Conservation (phyloP, 2,113 vertebrate genomes). For the Anser brachyrhynchus region DNA sequence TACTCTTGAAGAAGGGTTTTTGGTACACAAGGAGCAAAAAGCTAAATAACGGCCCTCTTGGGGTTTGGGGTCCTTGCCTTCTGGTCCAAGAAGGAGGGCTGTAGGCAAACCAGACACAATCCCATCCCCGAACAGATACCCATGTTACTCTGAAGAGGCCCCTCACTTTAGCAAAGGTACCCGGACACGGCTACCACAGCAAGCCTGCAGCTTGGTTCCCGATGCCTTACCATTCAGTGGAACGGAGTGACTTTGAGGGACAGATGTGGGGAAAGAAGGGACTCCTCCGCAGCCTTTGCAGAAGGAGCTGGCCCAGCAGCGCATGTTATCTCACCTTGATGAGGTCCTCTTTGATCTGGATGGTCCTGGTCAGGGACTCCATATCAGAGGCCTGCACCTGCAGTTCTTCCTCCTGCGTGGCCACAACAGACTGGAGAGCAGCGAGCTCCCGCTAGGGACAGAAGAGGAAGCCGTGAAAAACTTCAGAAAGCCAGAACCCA, state of each 20-base stretch:
- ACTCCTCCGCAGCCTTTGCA: background rate
- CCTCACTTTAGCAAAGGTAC: background rate
- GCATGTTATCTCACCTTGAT: constrained; percentile 80
- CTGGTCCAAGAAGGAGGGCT: background rate
- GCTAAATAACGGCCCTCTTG: background rate
- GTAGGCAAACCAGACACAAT: background rate
- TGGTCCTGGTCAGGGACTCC: constrained; percentile 81
- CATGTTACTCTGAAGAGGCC: background rate
- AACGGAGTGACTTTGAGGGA: background rate
- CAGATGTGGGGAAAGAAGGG: background rate
- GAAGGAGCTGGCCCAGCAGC: background rate
- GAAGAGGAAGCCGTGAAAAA: background rate
- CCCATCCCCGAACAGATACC: background rate
- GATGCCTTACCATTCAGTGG: background rate
- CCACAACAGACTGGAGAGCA: constrained; percentile 80
- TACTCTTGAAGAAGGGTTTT: background rate
- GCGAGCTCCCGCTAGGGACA: constrained; percentile 82
- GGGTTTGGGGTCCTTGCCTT: background rate
- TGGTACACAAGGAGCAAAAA: background rate
- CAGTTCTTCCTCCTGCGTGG: constrained; percentile 76
- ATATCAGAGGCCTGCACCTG: constrained; percentile 80
- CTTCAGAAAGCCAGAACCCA: background rate
- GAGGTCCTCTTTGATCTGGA: constrained; percentile 86
- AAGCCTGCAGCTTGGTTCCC: background rate
- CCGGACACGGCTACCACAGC: background rate